A percentile compares a stretch with the other conserved stretches of the same genome.
phyloP scores from a whole-genome alignment of 53 echinoderm and acorn worm genomes.

The Holothuria scabra region DNA sequence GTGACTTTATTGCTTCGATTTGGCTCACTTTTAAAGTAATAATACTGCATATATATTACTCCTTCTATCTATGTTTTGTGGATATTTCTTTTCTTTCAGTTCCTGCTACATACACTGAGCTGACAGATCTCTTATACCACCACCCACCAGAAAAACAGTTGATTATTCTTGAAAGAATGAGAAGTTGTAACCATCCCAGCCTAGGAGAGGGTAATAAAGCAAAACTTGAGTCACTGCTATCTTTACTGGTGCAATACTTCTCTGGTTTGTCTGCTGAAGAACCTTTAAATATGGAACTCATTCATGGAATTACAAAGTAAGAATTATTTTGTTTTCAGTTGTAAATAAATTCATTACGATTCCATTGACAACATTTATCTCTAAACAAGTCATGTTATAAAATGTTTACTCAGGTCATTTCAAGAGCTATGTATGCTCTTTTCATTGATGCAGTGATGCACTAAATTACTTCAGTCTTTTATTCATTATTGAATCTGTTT shows the following conservation, averaged over 20 bases:
- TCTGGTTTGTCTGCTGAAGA: constrained; percentile 52
- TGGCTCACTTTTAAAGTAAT: too few relatives aligned
- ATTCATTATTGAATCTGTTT: too few relatives aligned
- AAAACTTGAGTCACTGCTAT: constrained; percentile 78
- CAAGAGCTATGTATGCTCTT: too few relatives aligned
- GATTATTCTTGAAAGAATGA: constrained; percentile 76
- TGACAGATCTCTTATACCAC: constrained; percentile 16
- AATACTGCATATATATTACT: too few relatives aligned
- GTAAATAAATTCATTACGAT: neutral
- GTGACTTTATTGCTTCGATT: too few relatives aligned
- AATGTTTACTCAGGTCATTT: too few relatives aligned
- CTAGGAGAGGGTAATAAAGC: constrained; percentile 91
- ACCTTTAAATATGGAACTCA: constrained; percentile 58
- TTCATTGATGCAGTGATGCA: too few relatives aligned
- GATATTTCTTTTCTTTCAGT: neutral
- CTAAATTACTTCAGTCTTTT: too few relatives aligned
- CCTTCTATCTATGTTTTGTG: too few relatives aligned
- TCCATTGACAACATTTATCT: too few relatives aligned
- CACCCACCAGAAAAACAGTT: constrained; percentile 65
- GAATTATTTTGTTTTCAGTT: neutral
- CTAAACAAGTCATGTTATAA: too few relatives aligned
- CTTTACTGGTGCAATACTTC: constrained; percentile 70
- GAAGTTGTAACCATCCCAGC: constrained; percentile 92
- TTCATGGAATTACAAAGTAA: constrained; percentile 86
- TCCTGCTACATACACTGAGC: neutral